Percentiles rank a stretch among this genome's conserved stretches.
These are phyloP conservation scores for Chionodraco myersi DNA, from an alignment of 2,113 vertebrate genomes.

Conservation along the genomic window DNA sequence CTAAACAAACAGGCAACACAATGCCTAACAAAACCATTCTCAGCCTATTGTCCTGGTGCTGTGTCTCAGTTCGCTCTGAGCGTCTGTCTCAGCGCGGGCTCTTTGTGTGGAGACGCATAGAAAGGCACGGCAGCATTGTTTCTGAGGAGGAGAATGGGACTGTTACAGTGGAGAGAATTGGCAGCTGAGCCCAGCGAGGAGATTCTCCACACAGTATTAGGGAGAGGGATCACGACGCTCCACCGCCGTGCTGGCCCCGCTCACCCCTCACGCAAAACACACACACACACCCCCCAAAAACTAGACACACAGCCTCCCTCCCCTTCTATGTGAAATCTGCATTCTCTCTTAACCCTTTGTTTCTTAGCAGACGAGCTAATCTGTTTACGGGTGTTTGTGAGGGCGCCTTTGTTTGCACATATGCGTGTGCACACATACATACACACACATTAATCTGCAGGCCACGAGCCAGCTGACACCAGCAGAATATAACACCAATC, in stretches of 20 bases:
- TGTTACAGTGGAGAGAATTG: conserved; percentile 75
- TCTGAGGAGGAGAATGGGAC: conserved; percentile 79
- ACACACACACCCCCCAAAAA: conserved; percentile 37
- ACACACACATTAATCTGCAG: conserved; percentile 77
- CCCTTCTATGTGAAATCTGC: conserved; percentile 81
- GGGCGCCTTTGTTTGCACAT: conserved; percentile 77
- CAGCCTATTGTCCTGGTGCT: conserved; percentile 70
- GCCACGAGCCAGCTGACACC: conserved; percentile 81
- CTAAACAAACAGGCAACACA: conserved; percentile 69
- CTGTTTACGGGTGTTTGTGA: conserved; percentile 81
- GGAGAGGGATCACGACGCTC: conserved; percentile 70
- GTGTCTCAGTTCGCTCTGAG: conserved; percentile 73
- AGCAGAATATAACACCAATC: conserved; percentile 78
- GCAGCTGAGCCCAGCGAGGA: conserved; percentile 79
- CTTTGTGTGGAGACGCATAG: conserved; percentile 76
- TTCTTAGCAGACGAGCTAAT: conserved; percentile 78
- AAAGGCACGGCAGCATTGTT: conserved; percentile 72
- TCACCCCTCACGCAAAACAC: conserved; percentile 29
- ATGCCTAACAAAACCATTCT: conserved; percentile 74
- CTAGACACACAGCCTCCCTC: conserved; percentile 49
- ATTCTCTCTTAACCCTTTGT: conserved; percentile 83
- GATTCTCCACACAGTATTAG: conserved; percentile 82
- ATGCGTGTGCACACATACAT: conserved; percentile 36
- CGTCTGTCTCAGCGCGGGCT: conserved; percentile 75
- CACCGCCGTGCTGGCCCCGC: conserved; percentile 55